These are phyloP conservation scores for Stegodyphus mimosarum DNA, from an alignment of 1,140 invertebrate species.

Conservation along the genomic window DNA sequence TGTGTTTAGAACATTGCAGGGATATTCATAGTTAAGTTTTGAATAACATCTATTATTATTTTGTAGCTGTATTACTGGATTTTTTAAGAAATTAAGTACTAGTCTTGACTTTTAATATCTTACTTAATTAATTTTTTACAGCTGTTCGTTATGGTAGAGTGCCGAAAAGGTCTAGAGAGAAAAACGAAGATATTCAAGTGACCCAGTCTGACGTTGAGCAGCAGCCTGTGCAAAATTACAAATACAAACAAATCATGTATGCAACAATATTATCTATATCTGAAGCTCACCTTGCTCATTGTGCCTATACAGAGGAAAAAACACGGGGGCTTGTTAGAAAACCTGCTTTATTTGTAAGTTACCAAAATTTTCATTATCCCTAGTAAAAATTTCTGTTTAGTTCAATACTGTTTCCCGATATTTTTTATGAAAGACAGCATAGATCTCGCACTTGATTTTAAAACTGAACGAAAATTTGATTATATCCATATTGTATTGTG, in stretches of 20 bases:
- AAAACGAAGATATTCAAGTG: conserved; percentile 72
- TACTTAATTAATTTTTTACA: conserved; percentile 67
- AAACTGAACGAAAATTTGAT: not conserved
- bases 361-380: not conserved
- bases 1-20: too few relatives aligned
- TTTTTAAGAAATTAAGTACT: too few relatives aligned
- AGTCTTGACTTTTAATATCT: not conserved
- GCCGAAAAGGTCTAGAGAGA: conserved; percentile 90
- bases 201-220: conserved; percentile 67
- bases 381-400: too few relatives aligned
- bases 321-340: conserved; percentile 78
- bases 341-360: conserved; percentile 77
- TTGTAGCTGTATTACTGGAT: too few relatives aligned
- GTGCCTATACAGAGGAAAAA: conserved; percentile 89
- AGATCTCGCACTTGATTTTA: not conserved
- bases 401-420: too few relatives aligned
- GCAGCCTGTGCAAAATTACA: conserved; percentile 61
- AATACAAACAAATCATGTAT: conserved; percentile 76
- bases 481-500: too few relatives aligned
- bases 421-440: too few relatives aligned
- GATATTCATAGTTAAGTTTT: too few relatives aligned
- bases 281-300: conserved; percentile 89
- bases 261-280: conserved; percentile 89
- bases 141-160: conserved; percentile 95
- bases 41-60: too few relatives aligned